phyloP scores from a whole-genome alignment of 2,888 invertebrate species.

The Chymomyza fuscimana region DNA sequence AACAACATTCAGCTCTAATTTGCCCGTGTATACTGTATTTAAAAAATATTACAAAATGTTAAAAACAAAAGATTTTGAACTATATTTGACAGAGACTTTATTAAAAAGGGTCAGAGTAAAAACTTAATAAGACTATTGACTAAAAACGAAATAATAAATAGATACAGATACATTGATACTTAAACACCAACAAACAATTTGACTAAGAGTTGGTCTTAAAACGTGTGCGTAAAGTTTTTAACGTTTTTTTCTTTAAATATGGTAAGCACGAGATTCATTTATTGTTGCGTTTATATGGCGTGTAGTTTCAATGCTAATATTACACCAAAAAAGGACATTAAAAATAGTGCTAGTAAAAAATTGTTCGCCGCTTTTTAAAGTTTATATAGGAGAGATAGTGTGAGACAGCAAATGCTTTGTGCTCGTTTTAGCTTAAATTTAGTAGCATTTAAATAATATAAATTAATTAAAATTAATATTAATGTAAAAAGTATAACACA shows the following conservation, averaged over 20 bases:
- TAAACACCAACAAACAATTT: conserved; percentile 38
- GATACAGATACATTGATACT: conserved; percentile 23
- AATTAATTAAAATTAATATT: conserved; percentile 42
- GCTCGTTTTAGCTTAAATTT: background rate
- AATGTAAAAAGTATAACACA: conserved; percentile 68
- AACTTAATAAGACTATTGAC: conserved; percentile 43
- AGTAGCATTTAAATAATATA: conserved; percentile 26
- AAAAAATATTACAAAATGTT: background rate
- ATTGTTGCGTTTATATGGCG: conserved; percentile 1
- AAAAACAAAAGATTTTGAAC: background rate
- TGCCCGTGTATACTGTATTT: background rate
- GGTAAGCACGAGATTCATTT: conserved; percentile 54
- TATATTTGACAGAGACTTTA: conserved; percentile 16
- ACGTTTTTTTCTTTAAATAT: background rate
- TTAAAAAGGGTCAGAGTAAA: conserved; percentile 22
- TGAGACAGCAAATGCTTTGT: background rate
- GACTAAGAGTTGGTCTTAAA: conserved; percentile 57
- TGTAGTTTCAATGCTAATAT: background rate
- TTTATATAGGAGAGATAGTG: background rate
- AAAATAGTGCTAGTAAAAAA: background rate
- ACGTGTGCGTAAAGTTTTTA: conserved; percentile 18
- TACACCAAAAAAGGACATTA: background rate
- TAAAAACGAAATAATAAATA: conserved; percentile 55
- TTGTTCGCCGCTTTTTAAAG: background rate
- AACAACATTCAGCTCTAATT: background rate